phyloP scores from a whole-genome alignment of 2,888 invertebrate species.

The Melikaiella ostensackeni region DNA sequence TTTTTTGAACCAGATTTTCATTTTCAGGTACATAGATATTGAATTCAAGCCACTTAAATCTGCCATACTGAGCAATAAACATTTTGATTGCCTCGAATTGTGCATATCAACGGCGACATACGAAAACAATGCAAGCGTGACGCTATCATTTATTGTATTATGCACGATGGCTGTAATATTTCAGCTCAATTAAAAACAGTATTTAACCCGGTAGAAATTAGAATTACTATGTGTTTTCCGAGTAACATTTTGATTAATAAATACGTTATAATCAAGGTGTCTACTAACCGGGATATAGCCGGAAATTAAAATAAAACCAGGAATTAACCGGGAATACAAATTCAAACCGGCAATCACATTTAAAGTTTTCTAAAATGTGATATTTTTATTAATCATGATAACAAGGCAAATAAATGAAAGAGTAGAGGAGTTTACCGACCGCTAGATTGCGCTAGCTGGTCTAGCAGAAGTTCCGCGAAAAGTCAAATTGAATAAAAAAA shows the following conservation, averaged over 20 bases:
- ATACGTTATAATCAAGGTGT: not conserved
- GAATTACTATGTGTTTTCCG: not conserved
- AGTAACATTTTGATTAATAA: not conserved
- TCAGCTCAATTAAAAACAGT: not conserved
- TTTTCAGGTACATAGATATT: not conserved
- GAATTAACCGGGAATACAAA: too few relatives aligned
- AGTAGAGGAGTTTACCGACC: too few relatives aligned
- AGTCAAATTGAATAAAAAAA: too few relatives aligned
- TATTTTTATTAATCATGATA: too few relatives aligned
- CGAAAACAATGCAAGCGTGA: slow-evolving; percentile 9
- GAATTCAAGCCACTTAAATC: not conserved
- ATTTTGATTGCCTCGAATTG: slow-evolving; percentile 4
- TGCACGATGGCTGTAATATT: not conserved
- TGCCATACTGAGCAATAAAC: not conserved
- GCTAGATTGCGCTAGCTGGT: too few relatives aligned
- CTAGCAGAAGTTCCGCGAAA: too few relatives aligned
- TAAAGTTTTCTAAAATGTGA: too few relatives aligned
- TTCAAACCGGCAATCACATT: too few relatives aligned
- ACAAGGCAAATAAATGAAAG: too few relatives aligned
- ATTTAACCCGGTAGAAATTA: not conserved
- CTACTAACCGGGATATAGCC: too few relatives aligned
- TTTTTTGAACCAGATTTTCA: not conserved
- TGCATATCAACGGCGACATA: not conserved
- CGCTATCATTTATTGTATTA: not conserved
- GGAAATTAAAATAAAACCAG: too few relatives aligned